Base-by-base conservation (phyloP, 2,113 vertebrate species). In the Ovibos moschatus region DNA sequence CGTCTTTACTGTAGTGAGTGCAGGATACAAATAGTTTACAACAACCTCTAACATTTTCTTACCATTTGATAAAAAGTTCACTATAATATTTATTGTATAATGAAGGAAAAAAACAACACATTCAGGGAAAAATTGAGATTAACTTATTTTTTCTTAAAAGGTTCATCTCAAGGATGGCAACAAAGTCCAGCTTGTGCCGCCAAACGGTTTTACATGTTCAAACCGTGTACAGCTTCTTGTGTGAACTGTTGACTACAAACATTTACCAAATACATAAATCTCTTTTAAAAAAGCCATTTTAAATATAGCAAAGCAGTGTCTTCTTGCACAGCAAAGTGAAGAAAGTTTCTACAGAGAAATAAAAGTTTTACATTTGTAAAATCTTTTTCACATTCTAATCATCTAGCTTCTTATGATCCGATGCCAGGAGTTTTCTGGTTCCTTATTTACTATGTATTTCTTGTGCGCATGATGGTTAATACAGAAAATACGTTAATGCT, bases 171-270 rank as follows among this genome's bases (percentile, higher is more conserved):
- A 99, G 99, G 99, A 99, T 99, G 99, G 99, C 99, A 99, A 99
- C 99, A 99, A 99, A 99, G 99, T 99, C 99, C 99, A 99, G 99
- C 99, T 99, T 99, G 99, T 99, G 99, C 99, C 99, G 99, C 99
- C 99, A 99, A 99, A 99, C 99, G 99, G 99, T 99, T 99, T 99
- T 98, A 99, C 98, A 98, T 97, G 95, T 98, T 99, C 99, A 99
- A 99, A 99, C 99, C 99, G 99, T 98, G 99, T 99, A 99, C 99
- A 99, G 99, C 99, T 99, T 99, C 99, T 99, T 98, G 98, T 99
- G 99, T 99, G 99, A 99, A 99, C 99, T 99, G 99, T 99, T 98
- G 99, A 99, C 99, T 99, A 99, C 99, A 99, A 99, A 99, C 99
- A 99, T 99, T 99, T 99, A 99, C 99, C 99, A 99, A 99, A 99